Evolutionary conservation across 2,888 invertebrate genomes (phyloP), one percentile per base, ranked within the genome.

Genomic region (Oscheius myriophilus): DNA sequence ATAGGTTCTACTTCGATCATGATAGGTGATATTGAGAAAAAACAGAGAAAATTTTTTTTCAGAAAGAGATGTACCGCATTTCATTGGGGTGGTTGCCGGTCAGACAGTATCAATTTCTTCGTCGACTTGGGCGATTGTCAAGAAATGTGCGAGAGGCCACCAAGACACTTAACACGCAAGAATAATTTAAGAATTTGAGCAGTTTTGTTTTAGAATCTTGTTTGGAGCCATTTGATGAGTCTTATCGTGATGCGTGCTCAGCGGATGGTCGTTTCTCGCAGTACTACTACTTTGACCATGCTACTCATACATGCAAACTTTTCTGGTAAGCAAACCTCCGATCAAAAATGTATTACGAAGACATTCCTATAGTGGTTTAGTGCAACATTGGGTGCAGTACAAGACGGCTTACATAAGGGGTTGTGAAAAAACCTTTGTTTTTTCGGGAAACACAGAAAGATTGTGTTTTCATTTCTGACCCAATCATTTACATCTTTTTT

Each of bases 71-170:
- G 85, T 63, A 72, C 77, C 0, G 61, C 76, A 1, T 84, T 85
- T 69, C 79, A 81, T 52, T 85, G 80, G 74, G 85, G 84, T 42
- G 83, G 84, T 9, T 85, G 85, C 61, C 73, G 73, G 12, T 73
- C 78, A 9, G 67, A 68, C 33, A 81, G 81, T 26, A 68, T 68
- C 42, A 84, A 84, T 66, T 78, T 84, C 53, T 84, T 83, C 71
- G 53, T 55, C 11, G 74, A 75, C 45, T 69, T 78, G 67, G 52
- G 53, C 0, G 73, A 75, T 11, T 84, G 84, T 54, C 71, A 78
- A 46, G 69, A 75, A 41, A 58, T 80, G 6, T 84, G 83, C 69
- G 80, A 80, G 65, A 73, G 68, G 9, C 80, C 82, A 6, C 76
- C 77, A 1, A 69, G 75, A 9, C 73, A 78, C 11, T 57, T 80